Evolutionary conservation across 2,113 vertebrate genomes (phyloP).

Genomic region (Hemibagrus wyckioides): DNA sequence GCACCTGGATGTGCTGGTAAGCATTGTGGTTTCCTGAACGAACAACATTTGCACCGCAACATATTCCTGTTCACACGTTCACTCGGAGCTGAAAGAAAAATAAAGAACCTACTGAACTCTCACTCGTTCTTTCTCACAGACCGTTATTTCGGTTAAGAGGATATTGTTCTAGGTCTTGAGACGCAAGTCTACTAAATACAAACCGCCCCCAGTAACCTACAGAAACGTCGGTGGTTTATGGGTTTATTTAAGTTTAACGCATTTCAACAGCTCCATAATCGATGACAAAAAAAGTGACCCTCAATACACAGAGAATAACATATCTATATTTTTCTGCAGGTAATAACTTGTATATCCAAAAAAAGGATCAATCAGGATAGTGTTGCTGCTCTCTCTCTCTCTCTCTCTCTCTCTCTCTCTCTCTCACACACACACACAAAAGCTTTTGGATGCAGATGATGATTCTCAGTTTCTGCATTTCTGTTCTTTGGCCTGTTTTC

Average conservation of each 20-base stretch:
- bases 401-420: no score
- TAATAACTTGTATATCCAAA: background rate
- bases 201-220: background rate
- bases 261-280: background rate
- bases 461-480: background rate
- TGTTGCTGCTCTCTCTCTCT: no score
- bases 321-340: background rate
- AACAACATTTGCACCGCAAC: conserved; percentile 1
- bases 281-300: conserved; percentile 3
- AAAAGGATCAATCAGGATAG: conserved; percentile 18
- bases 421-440: no score
- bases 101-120: background rate
- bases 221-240: background rate
- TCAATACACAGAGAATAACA: background rate
- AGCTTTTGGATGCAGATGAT: background rate
- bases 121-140: no score
- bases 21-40: conserved; percentile 43
- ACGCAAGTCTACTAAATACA: background rate
- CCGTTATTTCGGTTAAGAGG: background rate
- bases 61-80: background rate
- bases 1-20: conserved; percentile 17
- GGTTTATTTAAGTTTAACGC: background rate
- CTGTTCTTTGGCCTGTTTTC: background rate
- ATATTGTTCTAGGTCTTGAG: background rate
- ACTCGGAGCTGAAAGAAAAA: background rate